phyloP scores from a whole-genome alignment of 2,113 vertebrate species.

The Triplophysa rosa region DNA sequence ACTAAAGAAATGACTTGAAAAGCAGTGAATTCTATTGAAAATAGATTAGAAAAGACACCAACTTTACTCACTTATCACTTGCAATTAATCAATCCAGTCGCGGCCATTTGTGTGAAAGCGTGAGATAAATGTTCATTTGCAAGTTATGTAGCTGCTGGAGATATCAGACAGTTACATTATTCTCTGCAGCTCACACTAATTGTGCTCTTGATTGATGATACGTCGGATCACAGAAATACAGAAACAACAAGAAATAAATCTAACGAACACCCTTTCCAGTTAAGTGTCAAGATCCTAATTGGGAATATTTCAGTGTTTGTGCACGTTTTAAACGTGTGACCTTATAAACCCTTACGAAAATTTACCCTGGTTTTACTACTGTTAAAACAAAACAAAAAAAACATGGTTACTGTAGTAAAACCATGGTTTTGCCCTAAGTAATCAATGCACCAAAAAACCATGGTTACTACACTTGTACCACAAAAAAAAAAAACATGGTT shows the following conservation, averaged over 20 bases:
- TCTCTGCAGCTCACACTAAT: constrained; percentile 16
- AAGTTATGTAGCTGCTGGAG: background rate
- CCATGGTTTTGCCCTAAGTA: no score
- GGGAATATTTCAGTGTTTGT: background rate
- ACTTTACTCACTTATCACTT: constrained; percentile 22
- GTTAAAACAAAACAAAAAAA: no score
- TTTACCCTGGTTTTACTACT: no score
- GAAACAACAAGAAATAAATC: constrained; percentile 26
- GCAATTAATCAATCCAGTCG: background rate
- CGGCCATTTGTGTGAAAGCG: constrained; percentile 6
- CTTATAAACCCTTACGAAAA: no score
- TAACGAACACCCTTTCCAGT: background rate
- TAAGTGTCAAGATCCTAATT: constrained; percentile 15
- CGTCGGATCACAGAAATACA: background rate
- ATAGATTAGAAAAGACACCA: constrained; percentile 10
- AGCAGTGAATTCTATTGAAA: background rate
- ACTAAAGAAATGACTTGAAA: background rate
- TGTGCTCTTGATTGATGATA: constrained; percentile 10
- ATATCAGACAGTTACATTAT: constrained; percentile 26
- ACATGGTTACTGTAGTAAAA: no score
- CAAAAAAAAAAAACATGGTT: no score
- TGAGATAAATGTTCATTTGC: background rate
- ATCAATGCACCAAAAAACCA: no score
- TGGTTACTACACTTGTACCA: no score
- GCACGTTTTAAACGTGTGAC: background rate